Base-by-base conservation (phyloP, 2,888 invertebrate species). In the Podotricha telesiphe region DNA sequence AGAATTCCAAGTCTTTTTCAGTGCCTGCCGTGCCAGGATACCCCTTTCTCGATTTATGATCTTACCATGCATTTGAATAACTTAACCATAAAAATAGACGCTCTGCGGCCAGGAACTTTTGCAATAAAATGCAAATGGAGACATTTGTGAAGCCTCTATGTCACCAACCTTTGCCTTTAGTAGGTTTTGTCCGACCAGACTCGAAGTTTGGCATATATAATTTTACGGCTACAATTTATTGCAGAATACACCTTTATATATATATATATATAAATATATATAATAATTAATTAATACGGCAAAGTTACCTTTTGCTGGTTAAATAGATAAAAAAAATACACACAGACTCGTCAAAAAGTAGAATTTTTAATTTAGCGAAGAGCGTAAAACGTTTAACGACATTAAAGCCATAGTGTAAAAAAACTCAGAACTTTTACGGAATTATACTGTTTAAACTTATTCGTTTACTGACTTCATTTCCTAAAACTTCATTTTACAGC, bases 121-220 rank as follows among this genome's bases (percentile, higher is more conserved):
- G 86, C 86, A 92, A 92, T 92, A 92, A 92, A 92, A 92, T 91
- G 92, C 90, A 91, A 92, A 92, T 92, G 90, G 85, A 83, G 86
- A 83, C 85, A 85, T 85, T 84, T 82, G 86, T 83, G 83, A 79
- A 78, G 80, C 80, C 81, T 61, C 48, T 61, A 69, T 20, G 47
- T 28, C 56, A 58, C 61, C 45, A 45, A 68, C 51, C 45, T 68
- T 70, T 67, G 62, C 34, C 61, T 68, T 68, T 67, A 47, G 45
- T 17, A 42, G 42, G 56, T 67, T 45, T 68, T 58, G 65, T 19
- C 37, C 37, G 11, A 47, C 42, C 28, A 50, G 15, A 53, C 19
- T 40, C 17, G 17, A 20, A 45, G 11, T 45, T 45, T n/a, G 22
- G 22, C 17, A 17, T 45, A 22, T 28, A 45, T n/a, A n/a, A n/a